Evolutionary conservation across 2,113 vertebrate species (phyloP).

Genomic region (Pituophis catenifer): DNA sequence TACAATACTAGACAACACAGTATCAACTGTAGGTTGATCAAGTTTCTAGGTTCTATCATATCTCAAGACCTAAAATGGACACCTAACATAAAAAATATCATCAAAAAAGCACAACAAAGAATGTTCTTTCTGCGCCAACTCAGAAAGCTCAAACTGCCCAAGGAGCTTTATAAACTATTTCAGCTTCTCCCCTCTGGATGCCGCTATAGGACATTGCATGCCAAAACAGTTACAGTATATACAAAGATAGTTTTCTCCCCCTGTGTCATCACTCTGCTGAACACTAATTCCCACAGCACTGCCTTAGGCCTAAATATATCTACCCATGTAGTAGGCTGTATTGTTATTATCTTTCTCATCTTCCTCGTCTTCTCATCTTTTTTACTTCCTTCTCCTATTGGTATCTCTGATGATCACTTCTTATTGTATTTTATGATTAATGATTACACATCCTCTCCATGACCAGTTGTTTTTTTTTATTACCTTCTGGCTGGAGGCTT

Average conservation of each 20-base stretch:
- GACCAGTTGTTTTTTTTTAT: background rate
- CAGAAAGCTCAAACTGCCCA: too few relatives aligned
- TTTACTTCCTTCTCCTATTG: background rate
- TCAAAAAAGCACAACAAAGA: too few relatives aligned
- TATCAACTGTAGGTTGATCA: too few relatives aligned
- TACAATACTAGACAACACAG: too few relatives aligned
- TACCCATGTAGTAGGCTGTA: too few relatives aligned
- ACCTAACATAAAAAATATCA: too few relatives aligned
- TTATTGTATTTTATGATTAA: background rate
- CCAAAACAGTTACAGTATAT: background rate
- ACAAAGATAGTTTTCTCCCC: background rate
- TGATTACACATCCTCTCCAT: background rate
- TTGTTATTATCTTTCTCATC: background rate
- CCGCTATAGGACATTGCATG: background rate
- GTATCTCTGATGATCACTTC: background rate
- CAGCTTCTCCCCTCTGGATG: too few relatives aligned
- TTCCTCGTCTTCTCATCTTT: background rate
- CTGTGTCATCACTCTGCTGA: background rate
- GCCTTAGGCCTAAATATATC: too few relatives aligned
- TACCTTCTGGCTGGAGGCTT: background rate
- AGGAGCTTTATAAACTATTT: background rate
- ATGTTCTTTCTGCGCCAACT: too few relatives aligned
- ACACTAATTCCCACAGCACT: too few relatives aligned
- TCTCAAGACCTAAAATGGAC: too few relatives aligned
- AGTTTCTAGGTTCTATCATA: too few relatives aligned